These are phyloP conservation scores for Eupithecia pulchellata DNA, from an alignment of 2,888 invertebrate species.

Conservation along the genomic window DNA sequence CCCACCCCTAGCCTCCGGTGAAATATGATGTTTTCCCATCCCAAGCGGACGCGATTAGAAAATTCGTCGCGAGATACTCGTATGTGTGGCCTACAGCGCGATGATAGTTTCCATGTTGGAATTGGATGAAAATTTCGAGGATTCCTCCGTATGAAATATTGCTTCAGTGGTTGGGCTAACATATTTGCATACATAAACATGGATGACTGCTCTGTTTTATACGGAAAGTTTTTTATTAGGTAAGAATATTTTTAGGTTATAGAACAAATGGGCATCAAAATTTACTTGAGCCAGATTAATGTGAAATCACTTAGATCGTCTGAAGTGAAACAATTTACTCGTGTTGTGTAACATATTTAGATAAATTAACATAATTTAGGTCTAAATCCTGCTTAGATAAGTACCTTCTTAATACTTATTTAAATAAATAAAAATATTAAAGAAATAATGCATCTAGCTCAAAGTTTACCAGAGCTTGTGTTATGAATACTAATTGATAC, in stretches of 20 bases:
- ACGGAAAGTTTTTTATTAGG: neutral
- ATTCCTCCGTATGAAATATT: conserved; percentile 34
- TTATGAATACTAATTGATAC: too few species aligned
- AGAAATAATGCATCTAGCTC: too few species aligned
- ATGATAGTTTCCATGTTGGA: conserved; percentile 65
- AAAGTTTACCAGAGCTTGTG: too few species aligned
- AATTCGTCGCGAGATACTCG: conserved; percentile 69
- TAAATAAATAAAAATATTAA: too few species aligned
- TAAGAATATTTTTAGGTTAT: neutral
- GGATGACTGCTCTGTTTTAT: conserved; percentile 4
- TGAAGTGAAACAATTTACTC: neutral
- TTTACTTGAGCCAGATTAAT: neutral
- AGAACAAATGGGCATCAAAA: neutral
- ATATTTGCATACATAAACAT: conserved; percentile 17
- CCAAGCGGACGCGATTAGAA: conserved; percentile 83
- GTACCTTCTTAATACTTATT: neutral
- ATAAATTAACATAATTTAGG: too few species aligned
- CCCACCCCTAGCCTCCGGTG: conserved; percentile 68
- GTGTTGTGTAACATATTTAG: too few species aligned
- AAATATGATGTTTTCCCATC: conserved; percentile 84
- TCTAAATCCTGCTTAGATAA: neutral
- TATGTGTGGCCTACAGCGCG: conserved; percentile 55
- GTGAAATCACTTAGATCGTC: neutral
- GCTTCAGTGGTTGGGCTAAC: conserved; percentile 10
- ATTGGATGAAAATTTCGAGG: conserved; percentile 44